A percentile compares a stretch with the other conserved stretches of the same genome.
These are phyloP conservation scores for Trissoscelio sp. DNA, from an alignment of 2,888 invertebrate species.

Conservation along the genomic window DNA sequence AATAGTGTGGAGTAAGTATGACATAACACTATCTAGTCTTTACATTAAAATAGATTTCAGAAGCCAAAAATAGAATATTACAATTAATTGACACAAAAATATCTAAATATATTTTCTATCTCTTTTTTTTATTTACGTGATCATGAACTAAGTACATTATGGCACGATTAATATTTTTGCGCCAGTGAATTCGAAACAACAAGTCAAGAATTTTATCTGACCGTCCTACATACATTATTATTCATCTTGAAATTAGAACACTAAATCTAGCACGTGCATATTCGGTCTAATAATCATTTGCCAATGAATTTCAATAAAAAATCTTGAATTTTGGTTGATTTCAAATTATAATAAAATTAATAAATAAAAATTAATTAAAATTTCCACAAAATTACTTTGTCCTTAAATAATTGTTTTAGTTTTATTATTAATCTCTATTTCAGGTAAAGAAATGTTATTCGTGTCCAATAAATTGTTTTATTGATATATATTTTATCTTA, in stretches of 20 bases:
- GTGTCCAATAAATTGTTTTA: too few species aligned
- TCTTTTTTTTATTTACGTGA: neutral
- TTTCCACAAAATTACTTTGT: too few species aligned
- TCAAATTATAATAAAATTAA: neutral
- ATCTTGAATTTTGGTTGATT: neutral
- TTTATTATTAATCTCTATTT: too few species aligned
- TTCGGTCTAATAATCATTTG: too few species aligned
- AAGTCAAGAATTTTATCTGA: conserved; percentile 5
- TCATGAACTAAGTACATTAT: conserved; percentile 2
- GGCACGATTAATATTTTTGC: neutral
- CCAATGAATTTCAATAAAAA: too few species aligned
- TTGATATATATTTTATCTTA: too few species aligned
- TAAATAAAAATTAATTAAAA: too few species aligned
- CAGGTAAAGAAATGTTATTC: too few species aligned
- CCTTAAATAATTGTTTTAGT: too few species aligned
- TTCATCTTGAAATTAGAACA: conserved; percentile 18
- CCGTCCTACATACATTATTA: conserved; percentile 23
- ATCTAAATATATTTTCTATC: neutral
- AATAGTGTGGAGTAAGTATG: conserved; percentile 84
- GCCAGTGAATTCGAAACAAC: neutral
- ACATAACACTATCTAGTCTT: neutral
- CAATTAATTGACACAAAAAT: neutral
- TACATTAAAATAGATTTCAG: neutral
- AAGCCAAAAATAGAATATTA: neutral
- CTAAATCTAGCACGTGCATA: neutral